These are phyloP conservation scores for Gymnothorax javanicus DNA, from an alignment of 2,797 vertebrate species.

Conservation along the genomic window DNA sequence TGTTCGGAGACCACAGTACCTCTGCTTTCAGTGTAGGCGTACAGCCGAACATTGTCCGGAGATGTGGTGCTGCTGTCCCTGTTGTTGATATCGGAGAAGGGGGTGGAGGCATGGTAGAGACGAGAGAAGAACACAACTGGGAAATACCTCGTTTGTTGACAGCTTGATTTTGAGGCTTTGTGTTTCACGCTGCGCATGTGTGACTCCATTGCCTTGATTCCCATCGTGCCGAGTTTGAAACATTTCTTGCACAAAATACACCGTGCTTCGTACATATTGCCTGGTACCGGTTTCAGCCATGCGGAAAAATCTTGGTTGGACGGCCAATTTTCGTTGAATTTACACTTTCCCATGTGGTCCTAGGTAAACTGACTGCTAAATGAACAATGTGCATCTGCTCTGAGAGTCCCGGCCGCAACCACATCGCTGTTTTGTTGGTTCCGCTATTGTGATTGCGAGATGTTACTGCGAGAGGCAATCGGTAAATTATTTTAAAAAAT, in stretches of 20 bases:
- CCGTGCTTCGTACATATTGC: background rate
- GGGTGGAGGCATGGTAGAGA: too few relatives aligned
- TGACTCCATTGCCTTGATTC: background rate
- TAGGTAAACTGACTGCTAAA: too few relatives aligned
- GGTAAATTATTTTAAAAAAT: slow-evolving; percentile 3
- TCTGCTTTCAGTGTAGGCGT: too few relatives aligned
- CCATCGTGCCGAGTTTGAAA: background rate
- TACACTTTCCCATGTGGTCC: slow-evolving; percentile 17
- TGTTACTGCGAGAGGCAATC: background rate
- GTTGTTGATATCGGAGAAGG: too few relatives aligned
- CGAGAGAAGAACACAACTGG: background rate
- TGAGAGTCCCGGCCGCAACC: background rate
- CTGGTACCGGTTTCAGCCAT: background rate
- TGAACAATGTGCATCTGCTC: background rate
- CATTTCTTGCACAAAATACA: slow-evolving; percentile 17
- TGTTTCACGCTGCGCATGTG: background rate
- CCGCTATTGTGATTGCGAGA: too few relatives aligned
- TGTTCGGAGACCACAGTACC: too few relatives aligned
- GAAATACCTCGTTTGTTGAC: slow-evolving; percentile 16
- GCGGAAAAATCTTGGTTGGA: background rate
- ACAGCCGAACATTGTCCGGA: too few relatives aligned
- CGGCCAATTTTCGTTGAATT: slow-evolving; percentile 13
- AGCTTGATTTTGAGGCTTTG: background rate
- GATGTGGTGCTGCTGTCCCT: too few relatives aligned
- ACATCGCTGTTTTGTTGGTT: too few relatives aligned